A percentile compares a stretch with the other conserved stretches of the same genome.
These are phyloP conservation scores for Gadus macrocephalus DNA, from an alignment of 2,113 vertebrate species.

Conservation along the genomic window DNA sequence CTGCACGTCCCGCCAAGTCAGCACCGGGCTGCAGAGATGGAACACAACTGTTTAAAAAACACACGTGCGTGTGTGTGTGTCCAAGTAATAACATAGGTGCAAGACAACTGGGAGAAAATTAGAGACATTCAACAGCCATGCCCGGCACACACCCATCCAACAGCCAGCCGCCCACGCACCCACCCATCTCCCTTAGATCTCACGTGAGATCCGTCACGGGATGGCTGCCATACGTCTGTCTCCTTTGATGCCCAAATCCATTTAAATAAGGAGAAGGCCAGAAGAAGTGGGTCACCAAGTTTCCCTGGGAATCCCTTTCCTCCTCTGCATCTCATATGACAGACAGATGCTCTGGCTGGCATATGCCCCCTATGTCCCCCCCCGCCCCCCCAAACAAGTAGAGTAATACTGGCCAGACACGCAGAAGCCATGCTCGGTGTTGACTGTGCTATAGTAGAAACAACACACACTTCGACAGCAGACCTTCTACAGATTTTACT, in stretches of 20 bases:
- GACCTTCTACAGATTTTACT: too few species aligned
- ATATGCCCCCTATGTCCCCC: conserved; percentile 24
- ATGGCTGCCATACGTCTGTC: conserved; percentile 63
- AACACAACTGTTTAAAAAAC: conserved; percentile 1
- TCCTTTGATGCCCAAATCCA: conserved; percentile 65
- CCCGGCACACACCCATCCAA: conserved; percentile 17
- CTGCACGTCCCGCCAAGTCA: conserved; percentile 97
- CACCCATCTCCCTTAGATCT: conserved; percentile 45
- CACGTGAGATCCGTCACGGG: conserved; percentile 62
- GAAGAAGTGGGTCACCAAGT: conserved; percentile 66
- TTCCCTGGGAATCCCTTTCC: conserved; percentile 68
- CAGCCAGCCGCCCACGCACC: neutral
- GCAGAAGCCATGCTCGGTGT: too few species aligned
- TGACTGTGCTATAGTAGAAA: too few species aligned
- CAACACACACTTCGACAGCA: too few species aligned
- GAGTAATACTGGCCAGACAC: too few species aligned
- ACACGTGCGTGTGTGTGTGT: neutral
- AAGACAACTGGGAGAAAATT: conserved; percentile 30
- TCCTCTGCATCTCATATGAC: conserved; percentile 62
- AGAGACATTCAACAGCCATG: conserved; percentile 36
- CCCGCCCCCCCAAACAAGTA: conserved; percentile 10
- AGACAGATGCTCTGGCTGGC: conserved; percentile 56
- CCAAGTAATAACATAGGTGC: neutral
- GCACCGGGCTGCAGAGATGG: conserved; percentile 76
- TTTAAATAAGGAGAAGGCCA: conserved; percentile 48